phyloP scores from a whole-genome alignment of 2,888 invertebrate genomes.

The Dermolepida albohirtum region DNA sequence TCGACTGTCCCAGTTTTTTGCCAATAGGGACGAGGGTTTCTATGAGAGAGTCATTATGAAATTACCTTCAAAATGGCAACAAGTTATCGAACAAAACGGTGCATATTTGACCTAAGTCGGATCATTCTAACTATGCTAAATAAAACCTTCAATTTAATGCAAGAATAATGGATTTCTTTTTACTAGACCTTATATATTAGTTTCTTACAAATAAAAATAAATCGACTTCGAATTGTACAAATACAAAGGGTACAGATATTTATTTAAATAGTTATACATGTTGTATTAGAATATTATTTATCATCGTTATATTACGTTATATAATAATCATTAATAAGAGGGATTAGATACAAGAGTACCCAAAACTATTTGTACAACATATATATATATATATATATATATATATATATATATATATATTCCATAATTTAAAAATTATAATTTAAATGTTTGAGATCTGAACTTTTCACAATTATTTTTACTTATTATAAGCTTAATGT shows the following conservation, averaged over 20 bases:
- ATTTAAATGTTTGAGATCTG: constrained; percentile 21
- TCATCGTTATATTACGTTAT: constrained; percentile 11
- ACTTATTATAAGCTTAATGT: constrained; percentile 1
- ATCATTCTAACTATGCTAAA: too few relatives aligned
- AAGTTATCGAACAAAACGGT: too few relatives aligned
- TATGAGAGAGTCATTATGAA: too few relatives aligned
- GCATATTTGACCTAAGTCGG: too few relatives aligned
- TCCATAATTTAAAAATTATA: background rate
- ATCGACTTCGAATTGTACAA: constrained; percentile 14
- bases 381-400: too few relatives aligned
- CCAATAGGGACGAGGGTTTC: too few relatives aligned
- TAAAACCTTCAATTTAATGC: too few relatives aligned
- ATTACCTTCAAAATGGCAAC: too few relatives aligned
- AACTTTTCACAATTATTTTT: constrained; percentile 12
- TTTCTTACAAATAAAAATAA: constrained; percentile 9
- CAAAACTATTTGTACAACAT: constrained; percentile 20
- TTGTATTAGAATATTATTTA: constrained; percentile 16
- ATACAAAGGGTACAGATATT: constrained; percentile 18
- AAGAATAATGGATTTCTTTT: too few relatives aligned
- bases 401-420: too few relatives aligned
- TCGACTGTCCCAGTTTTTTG: too few relatives aligned
- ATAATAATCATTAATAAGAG: background rate
- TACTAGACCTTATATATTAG: too few relatives aligned
- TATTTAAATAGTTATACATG: background rate
- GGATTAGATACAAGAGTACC: constrained; percentile 8